Base-by-base conservation (phyloP, 2,113 vertebrate genomes). In the Chunga burmeisteri region DNA sequence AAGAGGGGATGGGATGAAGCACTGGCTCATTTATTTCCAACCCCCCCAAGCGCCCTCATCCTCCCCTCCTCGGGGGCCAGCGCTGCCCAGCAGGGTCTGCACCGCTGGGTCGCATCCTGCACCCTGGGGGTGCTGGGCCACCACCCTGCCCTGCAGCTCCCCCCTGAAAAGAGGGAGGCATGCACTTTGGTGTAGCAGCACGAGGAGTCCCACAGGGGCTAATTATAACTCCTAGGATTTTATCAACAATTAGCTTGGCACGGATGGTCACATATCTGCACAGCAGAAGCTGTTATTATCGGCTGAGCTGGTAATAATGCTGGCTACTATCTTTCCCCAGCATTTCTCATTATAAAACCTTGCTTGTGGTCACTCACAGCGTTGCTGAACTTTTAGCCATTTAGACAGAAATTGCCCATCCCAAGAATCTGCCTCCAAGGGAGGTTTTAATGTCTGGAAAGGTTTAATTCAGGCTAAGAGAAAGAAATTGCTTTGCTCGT, bases 191-290 rank as follows among this genome's bases (percentile, higher is more conserved):
- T 75, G 85, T 40, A 66, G 66, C 46, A 3, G 75, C 67, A 38
- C 0, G 0, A 88, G 67, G 59, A 77, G 79, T 92, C 94, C 90
- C 93, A 67, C 44, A 0, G 90, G 85, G 86, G 82, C 88, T 94
- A 92, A 97, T 94, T 96, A 93, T 46, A 93, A 77, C 96, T 94
- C 80, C 70, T 95, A 95, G 84, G 96, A 93, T 97, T 97, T 96
- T 84, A 91, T 90, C 96, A 97, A 92, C 95, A 97, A 95, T 98
- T 96, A 97, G 87, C 94, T 96, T 77, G 96, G 94, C 93, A 53
- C 19, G 81, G 84, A 94, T 91, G 85, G 82, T 75, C 92, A 75
- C 95, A 97, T 96, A 72, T 95, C 96, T 95, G 94, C 88, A 38
- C 56, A 47, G 93, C 2, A 0, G 59, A 93, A 92, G 96, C 94